Percentiles rank a stretch among this genome's conserved stretches.
These are phyloP conservation scores for Rapana venosa DNA, from an alignment of 2,888 invertebrate genomes.

Conservation along the genomic window DNA sequence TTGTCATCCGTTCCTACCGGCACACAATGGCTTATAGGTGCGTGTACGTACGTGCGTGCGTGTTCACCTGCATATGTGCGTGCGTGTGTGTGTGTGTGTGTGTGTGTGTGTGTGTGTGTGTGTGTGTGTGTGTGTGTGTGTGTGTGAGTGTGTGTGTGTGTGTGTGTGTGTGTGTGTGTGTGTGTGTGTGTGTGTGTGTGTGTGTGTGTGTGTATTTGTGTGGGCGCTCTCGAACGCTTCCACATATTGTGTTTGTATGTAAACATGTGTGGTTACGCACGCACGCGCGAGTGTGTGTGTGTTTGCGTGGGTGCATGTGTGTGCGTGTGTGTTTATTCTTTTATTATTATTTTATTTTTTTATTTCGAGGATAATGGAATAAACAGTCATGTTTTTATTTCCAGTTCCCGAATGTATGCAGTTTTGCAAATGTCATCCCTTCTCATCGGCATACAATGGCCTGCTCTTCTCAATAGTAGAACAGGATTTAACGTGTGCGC, in stretches of 20 bases:
- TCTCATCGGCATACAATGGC: no score
- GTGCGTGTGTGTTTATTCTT: no score
- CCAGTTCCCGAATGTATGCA: no score
- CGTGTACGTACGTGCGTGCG: background rate
- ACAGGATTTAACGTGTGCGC: no score
- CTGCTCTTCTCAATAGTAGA: no score
- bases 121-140: background rate
- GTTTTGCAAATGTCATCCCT: no score
- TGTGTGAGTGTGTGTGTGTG: background rate
- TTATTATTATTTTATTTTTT: no score
- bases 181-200: slow-evolving; percentile 23
- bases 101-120: background rate
- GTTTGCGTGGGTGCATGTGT: no score
- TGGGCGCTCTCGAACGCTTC: background rate
- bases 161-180: slow-evolving; percentile 14
- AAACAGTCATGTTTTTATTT: no score
- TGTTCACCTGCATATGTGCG: background rate
- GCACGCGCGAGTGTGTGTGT: background rate
- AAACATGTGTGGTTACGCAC: background rate
- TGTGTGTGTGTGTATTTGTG: slow-evolving; percentile 16
- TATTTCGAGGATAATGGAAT: no score
- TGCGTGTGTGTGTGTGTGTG: background rate
- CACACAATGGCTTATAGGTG: no score
- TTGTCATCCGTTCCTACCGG: no score
- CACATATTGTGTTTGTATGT: background rate